Base-by-base conservation (phyloP, 2,888 invertebrate genomes). In the Drosophila neonasuta region DNA sequence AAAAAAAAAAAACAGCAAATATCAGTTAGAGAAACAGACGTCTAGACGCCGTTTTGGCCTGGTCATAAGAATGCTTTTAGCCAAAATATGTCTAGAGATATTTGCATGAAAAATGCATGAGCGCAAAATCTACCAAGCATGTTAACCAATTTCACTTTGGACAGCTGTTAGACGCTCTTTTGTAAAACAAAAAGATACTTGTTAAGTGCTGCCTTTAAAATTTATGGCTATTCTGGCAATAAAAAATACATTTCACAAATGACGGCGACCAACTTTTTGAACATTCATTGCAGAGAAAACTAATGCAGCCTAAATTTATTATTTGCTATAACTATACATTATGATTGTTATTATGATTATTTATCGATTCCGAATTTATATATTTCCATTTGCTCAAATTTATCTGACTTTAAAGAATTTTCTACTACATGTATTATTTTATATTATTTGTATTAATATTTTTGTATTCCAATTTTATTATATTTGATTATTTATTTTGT, bases 11-110 rank as follows among this genome's bases (percentile, higher is more conserved):
- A 10, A 10, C 2, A 11, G 34, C 10, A 34, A 34, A 34, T 34
- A 0, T 10, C 36, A 36, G 32, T 32, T 7, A 34, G 46, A 24
- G 24, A 24, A 24, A 36, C 54, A 84, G 60, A 71, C 62, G 78
- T 78, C 85, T 81, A 79, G 82, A 79, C 85, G 56, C 56, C 45
- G 34, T 55, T 60, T 46, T 46, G 49, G 46, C 36, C 34, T 41
- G 54, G 36, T 29, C 50, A 52, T 58, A 52, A 62, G 57, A 67
- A 62, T 69, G 84, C 78, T 69, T 71, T 79, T 77, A 77, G 52
- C 73, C 50, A 50, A 69, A 58, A 68, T 77, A 63, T 57, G 61
- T 54, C 66, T 56, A n/a, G 42, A 55, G 29, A 57, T 68, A 65
- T 67, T 74, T 71, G 52, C 64, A 77, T 66, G 17, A n/a, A 59